Percentiles rank a stretch among this genome's conserved stretches.
These are phyloP conservation scores for Xyrauchen texanus DNA, from an alignment of 2,113 vertebrate genomes.

Conservation along the genomic window DNA sequence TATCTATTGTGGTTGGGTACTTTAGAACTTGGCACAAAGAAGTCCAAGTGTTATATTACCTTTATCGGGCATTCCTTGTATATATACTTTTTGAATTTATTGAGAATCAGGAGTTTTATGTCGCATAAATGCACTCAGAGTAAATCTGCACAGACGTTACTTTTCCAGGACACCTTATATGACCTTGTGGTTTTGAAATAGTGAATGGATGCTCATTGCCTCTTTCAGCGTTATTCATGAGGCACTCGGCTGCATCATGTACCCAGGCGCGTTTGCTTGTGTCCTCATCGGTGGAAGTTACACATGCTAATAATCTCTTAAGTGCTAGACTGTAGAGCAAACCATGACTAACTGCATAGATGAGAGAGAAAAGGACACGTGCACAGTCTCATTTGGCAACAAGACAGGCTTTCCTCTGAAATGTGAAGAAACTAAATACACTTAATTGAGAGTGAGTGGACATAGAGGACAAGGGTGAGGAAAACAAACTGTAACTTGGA, in stretches of 20 bases:
- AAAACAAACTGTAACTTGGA: slow-evolving; percentile 26
- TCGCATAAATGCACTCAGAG: neutral
- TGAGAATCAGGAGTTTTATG: neutral
- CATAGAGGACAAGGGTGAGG: slow-evolving; percentile 38
- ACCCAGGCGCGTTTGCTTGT: slow-evolving; percentile 33
- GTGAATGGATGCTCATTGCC: slow-evolving; percentile 38
- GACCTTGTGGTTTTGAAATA: slow-evolving; percentile 24
- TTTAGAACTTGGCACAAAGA: no score
- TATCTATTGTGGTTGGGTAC: no score
- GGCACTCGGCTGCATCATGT: slow-evolving; percentile 42
- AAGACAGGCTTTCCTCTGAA: slow-evolving; percentile 49
- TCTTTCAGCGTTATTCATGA: slow-evolving; percentile 47
- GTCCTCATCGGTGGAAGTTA: slow-evolving; percentile 57
- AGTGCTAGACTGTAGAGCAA: slow-evolving; percentile 58
- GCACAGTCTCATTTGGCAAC: slow-evolving; percentile 52
- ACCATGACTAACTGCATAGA: slow-evolving; percentile 56
- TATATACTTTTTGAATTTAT: neutral
- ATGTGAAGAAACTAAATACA: slow-evolving; percentile 50
- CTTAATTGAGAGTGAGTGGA: slow-evolving; percentile 52
- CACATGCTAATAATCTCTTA: slow-evolving; percentile 54
- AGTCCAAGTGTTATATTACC: neutral
- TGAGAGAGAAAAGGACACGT: slow-evolving; percentile 51
- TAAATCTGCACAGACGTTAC: neutral
- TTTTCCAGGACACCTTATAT: neutral
- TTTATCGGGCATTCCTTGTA: neutral